Conservation (phyloP, 92 coral and sea anemone species). For the Isaurus tuberculatus region DNA sequence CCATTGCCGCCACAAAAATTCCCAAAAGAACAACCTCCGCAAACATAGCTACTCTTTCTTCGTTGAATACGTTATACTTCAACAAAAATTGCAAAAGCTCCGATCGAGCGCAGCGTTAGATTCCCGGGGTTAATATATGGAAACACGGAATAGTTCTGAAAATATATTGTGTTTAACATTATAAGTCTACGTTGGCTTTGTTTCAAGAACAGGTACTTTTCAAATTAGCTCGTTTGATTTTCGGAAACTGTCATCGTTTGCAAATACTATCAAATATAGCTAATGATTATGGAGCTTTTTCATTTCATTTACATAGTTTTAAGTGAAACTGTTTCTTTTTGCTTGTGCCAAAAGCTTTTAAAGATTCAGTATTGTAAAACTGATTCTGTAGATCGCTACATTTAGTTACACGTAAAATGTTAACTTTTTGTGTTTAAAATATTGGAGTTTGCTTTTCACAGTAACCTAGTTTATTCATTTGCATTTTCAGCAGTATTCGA, state of each 20-base stretch:
- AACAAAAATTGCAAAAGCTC: background rate
- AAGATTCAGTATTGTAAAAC: too few relatives aligned
- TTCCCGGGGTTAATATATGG: background rate
- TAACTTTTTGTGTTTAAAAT: too few relatives aligned
- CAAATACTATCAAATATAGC: too few relatives aligned
- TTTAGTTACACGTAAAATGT: too few relatives aligned
- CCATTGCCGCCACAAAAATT: conserved; percentile 15
- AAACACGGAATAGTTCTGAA: background rate
- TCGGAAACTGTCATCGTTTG: background rate
- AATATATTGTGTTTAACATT: background rate
- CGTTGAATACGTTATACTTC: background rate
- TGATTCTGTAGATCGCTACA: too few relatives aligned
- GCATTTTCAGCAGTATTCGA: too few relatives aligned
- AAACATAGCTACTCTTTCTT: conserved; percentile 7
- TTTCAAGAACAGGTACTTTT: conserved; percentile 37
- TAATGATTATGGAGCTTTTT: too few relatives aligned
- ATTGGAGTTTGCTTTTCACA: too few relatives aligned
- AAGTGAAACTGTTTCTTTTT: too few relatives aligned
- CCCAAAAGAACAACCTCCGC: conserved; percentile 24
- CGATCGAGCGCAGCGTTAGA: background rate
- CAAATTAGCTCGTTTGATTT: background rate
- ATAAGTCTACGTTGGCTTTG: background rate
- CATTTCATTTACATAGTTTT: too few relatives aligned
- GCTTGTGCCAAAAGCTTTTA: too few relatives aligned
- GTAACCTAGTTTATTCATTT: too few relatives aligned